Percentiles rank a stretch among this genome's conserved stretches.
phyloP scores from a whole-genome alignment of 2,888 invertebrate species.

The Philopedon plagiatum region DNA sequence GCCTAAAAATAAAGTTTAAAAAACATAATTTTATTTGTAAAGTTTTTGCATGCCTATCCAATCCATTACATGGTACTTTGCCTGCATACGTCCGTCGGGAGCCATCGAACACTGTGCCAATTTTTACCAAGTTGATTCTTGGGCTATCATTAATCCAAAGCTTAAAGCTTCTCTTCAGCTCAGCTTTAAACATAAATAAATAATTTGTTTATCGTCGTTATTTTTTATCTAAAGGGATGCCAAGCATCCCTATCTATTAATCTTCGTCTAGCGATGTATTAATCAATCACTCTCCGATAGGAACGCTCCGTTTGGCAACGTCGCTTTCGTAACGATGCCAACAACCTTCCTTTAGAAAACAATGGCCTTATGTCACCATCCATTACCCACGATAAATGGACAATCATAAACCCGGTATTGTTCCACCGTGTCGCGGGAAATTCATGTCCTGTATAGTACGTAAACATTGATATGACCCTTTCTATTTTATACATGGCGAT shows the following conservation, averaged over 20 bases:
- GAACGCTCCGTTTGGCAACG: neutral
- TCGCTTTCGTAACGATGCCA: conserved; percentile 9
- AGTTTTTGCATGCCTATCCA: too few relatives aligned
- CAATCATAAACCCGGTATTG: conserved; percentile 16
- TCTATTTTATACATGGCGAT: neutral
- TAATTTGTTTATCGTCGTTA: neutral
- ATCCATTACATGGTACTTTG: too few relatives aligned
- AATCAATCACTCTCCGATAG: conserved; percentile 2
- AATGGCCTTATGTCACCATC: conserved; percentile 5
- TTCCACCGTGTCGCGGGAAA: conserved; percentile 18
- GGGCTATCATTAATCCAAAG: too few relatives aligned
- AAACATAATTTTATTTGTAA: too few relatives aligned
- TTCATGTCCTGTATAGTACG: conserved; percentile 3
- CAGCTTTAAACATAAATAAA: too few relatives aligned
- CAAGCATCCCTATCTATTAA: neutral
- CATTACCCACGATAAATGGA: conserved; percentile 18
- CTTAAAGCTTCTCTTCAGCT: too few relatives aligned
- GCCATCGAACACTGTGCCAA: too few relatives aligned
- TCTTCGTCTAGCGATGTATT: neutral
- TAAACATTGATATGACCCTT: conserved; percentile 5
- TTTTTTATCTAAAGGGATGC: neutral
- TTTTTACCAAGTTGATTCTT: too few relatives aligned
- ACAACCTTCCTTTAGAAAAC: conserved; percentile 15
- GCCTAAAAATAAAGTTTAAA: too few relatives aligned
- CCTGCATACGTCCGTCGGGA: too few relatives aligned